Evolutionary conservation across 1,140 invertebrate species (phyloP), one percentile per base, ranked within the genome.

Genomic region (Oryzaephilus surinamensis): DNA sequence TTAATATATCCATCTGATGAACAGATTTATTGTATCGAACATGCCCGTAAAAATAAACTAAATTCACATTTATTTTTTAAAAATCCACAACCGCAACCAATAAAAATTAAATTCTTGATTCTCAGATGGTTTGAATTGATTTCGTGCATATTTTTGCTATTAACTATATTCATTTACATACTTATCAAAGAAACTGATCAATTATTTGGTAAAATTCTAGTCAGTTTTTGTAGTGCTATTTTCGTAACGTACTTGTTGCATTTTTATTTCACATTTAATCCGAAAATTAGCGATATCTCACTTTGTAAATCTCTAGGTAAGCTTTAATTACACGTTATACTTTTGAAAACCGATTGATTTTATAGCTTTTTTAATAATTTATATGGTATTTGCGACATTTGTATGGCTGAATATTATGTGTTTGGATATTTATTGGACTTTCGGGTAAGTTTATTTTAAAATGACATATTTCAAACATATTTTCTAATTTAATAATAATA

Each of bases 401-500:
- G 81, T 82, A 43, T 95, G 91, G 91, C 75, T 93, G 55, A 86
- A 84, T 61, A 76, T 88, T 24, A 90, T 91, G 76, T 86, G 86
- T 50, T 80, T 88, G 57, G 85, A 92, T 60, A 84, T 89, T 54
- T 90, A 81, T 76, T 79, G 79, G 68, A 89, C 87, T 32, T 84
- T 85, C 62, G 79, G 79, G 81, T 84, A 24, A 21, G 26, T 27
- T 41, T 21, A 13, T 31, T 15, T 15, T 2, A 3, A 11, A 12
- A 28, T 16, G 6, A 6, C 17, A n/a, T n/a, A n/a, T n/a, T n/a
- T n/a, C n/a, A n/a, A n/a, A n/a, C n/a, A 6, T n/a, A 24, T 24
- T n/a, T n/a, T n/a, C n/a, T n/a, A n/a, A n/a, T n/a, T n/a, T n/a
- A n/a, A n/a, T n/a, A n/a, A n/a, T n/a, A n/a, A n/a, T n/a, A n/a